phyloP scores from a whole-genome alignment of 2,888 invertebrate species.

The Pterostichus madidus region DNA sequence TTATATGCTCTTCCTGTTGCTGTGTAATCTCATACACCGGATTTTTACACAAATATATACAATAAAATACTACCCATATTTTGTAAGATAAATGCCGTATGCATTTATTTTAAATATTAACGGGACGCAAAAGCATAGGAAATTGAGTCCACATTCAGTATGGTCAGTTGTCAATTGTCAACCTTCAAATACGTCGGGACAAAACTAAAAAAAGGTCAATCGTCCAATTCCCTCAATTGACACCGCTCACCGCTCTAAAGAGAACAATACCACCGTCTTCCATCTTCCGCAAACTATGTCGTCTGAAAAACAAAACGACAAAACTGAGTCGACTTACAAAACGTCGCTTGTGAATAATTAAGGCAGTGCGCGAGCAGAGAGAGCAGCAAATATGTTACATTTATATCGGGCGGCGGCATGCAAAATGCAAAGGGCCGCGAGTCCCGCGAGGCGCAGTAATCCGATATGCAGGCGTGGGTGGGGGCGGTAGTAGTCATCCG shows the following conservation, averaged over 20 bases:
- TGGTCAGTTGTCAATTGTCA: too few species aligned
- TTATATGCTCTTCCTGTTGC: neutral
- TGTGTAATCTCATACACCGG: too few species aligned
- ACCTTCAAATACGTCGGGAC: too few species aligned
- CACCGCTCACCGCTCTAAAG: neutral
- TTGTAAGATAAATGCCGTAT: too few species aligned
- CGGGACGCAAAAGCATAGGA: too few species aligned
- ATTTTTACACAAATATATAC: too few species aligned
- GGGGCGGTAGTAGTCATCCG: conserved; percentile 40
- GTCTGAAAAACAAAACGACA: conserved; percentile 14
- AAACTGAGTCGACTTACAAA: conserved; percentile 33
- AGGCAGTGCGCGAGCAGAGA: conserved; percentile 9
- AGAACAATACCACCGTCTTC: neutral
- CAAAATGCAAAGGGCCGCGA: conserved; percentile 61
- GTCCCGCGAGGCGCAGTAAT: conserved; percentile 53
- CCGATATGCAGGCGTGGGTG: conserved; percentile 45
- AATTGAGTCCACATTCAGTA: too few species aligned
- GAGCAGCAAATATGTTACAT: conserved; percentile 63
- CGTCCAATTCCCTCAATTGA: conserved; percentile 2
- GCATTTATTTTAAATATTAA: too few species aligned
- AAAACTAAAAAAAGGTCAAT: conserved; percentile 1
- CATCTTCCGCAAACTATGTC: neutral
- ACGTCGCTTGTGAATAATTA: conserved; percentile 55
- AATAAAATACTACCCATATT: too few species aligned
- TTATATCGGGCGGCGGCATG: conserved; percentile 62